Base-by-base conservation (phyloP, 2,797 vertebrate species). In the Melanotaenia boesemani region DNA sequence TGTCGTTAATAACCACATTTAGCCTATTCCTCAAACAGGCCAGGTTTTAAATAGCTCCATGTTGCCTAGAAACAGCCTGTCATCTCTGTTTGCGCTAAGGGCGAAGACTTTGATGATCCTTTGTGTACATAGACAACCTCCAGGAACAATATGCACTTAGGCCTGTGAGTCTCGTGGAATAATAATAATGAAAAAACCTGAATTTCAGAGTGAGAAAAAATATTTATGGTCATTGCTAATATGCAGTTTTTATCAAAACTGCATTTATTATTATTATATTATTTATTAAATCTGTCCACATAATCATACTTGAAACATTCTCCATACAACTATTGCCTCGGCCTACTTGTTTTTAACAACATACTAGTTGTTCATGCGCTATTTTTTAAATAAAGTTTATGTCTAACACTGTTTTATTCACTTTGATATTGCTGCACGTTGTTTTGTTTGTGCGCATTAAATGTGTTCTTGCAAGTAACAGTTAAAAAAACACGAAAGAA, bases 31-130 rank as follows among this genome's bases (percentile, higher is more conserved):
- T 8, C 18, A 70, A 76, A 61, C 54, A 34, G 36, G 5, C 0
- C 50, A 39, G 59, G 30, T 58, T 76, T 74, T 44, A 46, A 83
- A 65, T 15, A 22, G 24, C 30, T 58, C 62, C 16, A 1, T 18
- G 86, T 86, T 82, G 70, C 86, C 55, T 66, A 68, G 86, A 37
- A 71, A 77, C 86, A 60, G 60, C 26, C 44, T 59, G 26, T 67
- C 56, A 60, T 24, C 54, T 18, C 28, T 79, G 15, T 91, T 87
- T 89, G 73, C 75, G 77, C 67, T 36, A 30, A 70, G 63, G 50
- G 63, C 37, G 72, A 86, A 48, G 41, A 24, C 65, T 28, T 64
- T 48, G 39, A 68, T 56, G 44, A 76, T 76, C 60, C 39, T 46
- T 28, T 71, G 6, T 72, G 70, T 54, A 76, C 67, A 77, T 63